Evolutionary conservation across 1,140 invertebrate species (phyloP), one percentile per base, ranked within the genome.

Genomic region (Contarinia nasturtii): DNA sequence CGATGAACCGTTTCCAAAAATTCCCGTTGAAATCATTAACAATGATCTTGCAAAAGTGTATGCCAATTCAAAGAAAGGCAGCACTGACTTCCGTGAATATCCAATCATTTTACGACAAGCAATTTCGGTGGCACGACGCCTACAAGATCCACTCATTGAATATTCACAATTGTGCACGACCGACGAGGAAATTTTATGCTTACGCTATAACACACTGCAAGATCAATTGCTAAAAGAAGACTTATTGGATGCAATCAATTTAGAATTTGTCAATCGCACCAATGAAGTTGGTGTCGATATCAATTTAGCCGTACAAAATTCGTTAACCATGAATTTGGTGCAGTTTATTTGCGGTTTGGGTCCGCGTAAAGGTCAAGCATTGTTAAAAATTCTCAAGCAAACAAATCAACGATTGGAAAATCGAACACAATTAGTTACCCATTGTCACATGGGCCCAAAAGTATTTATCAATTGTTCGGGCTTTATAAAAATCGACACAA

Each of bases 221-320:
- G 86, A 91, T 56, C 78, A 87, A 56, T 60, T 96, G 11, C 60
- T 74, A 0, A 86, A 86, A 57, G 91, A 97, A 42, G 84, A 90
- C 46, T 61, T 95, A 15, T 53, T 91, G 1, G 84, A 90, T 56
- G 80, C 81, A 11, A 68, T 97, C 1, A 81, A 89, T 50, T 58
- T 89, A 17, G 90, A 96, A 68, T 96, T 98, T 63, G 86, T 97
- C 0, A 83, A 83, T 57, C 73, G 89, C 46, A 88, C 92, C 0
- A 97, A 96, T 64, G 92, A 97, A 71, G 92, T 98, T 7, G 96
- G 96, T n/a, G 90, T 99, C 0, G 95, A 99, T 61, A 77, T 99
- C 5, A 99, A 99, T 61, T 71, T 84, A 55, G 85, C 88, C 14
- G 80, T 98, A 1, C 75, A 87, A 47, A 86, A 89, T 46, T 74